Evolutionary conservation across 1,140 invertebrate species (phyloP).

Genomic region (Drosophila miranda): DNA sequence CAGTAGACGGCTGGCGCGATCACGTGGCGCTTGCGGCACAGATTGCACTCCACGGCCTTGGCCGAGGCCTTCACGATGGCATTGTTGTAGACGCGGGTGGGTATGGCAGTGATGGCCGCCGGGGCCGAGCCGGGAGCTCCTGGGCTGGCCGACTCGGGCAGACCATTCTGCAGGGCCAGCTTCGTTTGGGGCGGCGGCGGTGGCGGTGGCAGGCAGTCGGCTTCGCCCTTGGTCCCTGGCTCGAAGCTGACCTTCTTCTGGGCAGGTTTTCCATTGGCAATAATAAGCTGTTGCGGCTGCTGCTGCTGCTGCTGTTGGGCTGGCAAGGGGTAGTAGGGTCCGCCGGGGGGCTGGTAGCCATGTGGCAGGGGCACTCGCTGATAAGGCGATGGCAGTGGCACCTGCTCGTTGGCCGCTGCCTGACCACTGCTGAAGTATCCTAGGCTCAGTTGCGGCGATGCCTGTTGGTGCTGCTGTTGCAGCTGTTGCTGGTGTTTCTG

Average conservation of each 20-base stretch:
- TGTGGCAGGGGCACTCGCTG: conserved; percentile 84
- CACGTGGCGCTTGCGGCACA: conserved; percentile 92
- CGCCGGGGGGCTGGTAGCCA: conserved; percentile 80
- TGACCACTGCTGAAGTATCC: conserved; percentile 68
- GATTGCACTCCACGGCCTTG: conserved; percentile 86
- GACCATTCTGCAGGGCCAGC: conserved; percentile 54
- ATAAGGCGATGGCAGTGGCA: conserved; percentile 80
- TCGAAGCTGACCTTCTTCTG: conserved; percentile 88
- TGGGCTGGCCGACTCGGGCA: conserved; percentile 31
- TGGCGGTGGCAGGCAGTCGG: conserved; percentile 83
- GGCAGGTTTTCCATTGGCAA: conserved; percentile 81
- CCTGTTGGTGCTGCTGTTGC: conserved; percentile 63
- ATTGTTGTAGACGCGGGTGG: conserved; percentile 77
- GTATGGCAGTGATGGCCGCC: conserved; percentile 74
- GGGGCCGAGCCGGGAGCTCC: not conserved
- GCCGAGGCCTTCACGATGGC: conserved; percentile 83
- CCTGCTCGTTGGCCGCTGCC: conserved; percentile 43
- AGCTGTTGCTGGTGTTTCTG: conserved; percentile 75
- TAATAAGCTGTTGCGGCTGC: conserved; percentile 38
- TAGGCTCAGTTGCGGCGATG: conserved; percentile 82
- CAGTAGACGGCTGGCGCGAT: conserved; percentile 90
- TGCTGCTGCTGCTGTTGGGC: conserved; percentile 31
- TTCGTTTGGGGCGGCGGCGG: conserved; percentile 52
- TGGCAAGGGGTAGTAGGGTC: conserved; percentile 48
- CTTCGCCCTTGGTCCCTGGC: conserved; percentile 85